Evolutionary conservation across 2,797 vertebrate genomes (phyloP).

Genomic region (Sylvilagus floridanus): DNA sequence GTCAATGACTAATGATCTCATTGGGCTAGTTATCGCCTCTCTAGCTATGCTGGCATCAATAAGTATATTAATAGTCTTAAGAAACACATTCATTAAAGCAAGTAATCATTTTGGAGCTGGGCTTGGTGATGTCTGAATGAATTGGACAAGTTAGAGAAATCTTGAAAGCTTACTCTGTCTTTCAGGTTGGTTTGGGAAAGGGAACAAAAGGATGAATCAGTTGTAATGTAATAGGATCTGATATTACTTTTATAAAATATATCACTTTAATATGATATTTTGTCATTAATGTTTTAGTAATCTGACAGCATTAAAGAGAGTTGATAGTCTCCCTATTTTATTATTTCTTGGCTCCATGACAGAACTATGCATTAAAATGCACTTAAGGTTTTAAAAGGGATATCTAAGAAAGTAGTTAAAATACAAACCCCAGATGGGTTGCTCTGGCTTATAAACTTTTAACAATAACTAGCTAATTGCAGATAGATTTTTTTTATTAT

Average conservation of each 20-base stretch:
- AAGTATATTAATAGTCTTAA: background rate
- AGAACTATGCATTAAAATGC: slow-evolving; percentile 66
- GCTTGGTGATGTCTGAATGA: background rate
- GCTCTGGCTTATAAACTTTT: background rate
- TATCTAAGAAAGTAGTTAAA: slow-evolving; percentile 21
- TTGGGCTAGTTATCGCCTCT: slow-evolving; percentile 37
- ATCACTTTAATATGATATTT: background rate
- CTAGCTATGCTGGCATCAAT: slow-evolving; percentile 60
- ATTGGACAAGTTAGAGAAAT: background rate
- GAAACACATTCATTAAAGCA: slow-evolving; percentile 17
- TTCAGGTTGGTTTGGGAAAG: background rate
- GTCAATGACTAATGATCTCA: slow-evolving; percentile 41
- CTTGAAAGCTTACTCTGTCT: background rate
- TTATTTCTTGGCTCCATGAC: slow-evolving; percentile 54
- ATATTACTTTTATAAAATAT: slow-evolving; percentile 51
- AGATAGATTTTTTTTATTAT: background rate
- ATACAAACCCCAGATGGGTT: slow-evolving; percentile 27
- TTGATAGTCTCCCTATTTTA: slow-evolving; percentile 43
- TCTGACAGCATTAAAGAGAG: slow-evolving; percentile 52
- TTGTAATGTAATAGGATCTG: background rate
- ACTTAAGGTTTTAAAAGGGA: slow-evolving; percentile 8
- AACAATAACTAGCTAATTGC: slow-evolving; percentile 7
- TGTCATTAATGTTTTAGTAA: slow-evolving; percentile 57
- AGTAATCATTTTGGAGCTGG: slow-evolving; percentile 29
- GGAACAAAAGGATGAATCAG: background rate